phyloP scores from a whole-genome alignment of 1,140 invertebrate species.

The Drosophila kurseongensis region DNA sequence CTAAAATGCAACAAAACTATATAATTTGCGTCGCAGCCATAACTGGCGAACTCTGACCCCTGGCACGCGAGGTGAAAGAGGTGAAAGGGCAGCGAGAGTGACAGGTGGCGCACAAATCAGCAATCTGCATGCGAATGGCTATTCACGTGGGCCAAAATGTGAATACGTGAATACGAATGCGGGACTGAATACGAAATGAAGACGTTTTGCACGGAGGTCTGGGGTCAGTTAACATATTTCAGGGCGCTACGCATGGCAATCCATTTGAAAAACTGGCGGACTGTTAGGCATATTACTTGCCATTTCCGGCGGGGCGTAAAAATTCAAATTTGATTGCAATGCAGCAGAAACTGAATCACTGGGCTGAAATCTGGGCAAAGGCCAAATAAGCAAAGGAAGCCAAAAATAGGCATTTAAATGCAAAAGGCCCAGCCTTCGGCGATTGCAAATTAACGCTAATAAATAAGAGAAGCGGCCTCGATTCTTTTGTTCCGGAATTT shows the following conservation, averaged over 20 bases:
- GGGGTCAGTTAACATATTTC: constrained; percentile 30
- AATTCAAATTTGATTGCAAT: constrained; percentile 83
- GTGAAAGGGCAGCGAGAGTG: constrained; percentile 44
- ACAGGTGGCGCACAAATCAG: constrained; percentile 62
- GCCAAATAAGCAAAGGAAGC: constrained; percentile 42
- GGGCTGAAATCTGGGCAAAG: constrained; percentile 68
- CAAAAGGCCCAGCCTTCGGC: constrained; percentile 58
- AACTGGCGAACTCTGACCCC: constrained; percentile 38
- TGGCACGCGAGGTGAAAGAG: constrained; percentile 56
- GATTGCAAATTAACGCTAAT: constrained; percentile 76
- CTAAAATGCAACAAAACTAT: constrained; percentile 72
- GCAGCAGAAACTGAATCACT: constrained; percentile 64
- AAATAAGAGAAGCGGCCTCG: constrained; percentile 62
- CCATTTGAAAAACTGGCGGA: constrained; percentile 23
- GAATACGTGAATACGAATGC: constrained; percentile 24
- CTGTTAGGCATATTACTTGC: constrained; percentile 59
- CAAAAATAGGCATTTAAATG: constrained; percentile 70
- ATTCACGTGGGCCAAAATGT: constrained; percentile 1
- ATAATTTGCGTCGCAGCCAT: constrained; percentile 58
- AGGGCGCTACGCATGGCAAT: constrained; percentile 49
- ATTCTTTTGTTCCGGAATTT: constrained; percentile 4
- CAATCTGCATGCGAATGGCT: constrained; percentile 50
- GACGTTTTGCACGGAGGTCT: constrained; percentile 17
- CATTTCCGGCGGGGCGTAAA: constrained; percentile 72
- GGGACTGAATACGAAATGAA: constrained; percentile 49